Conservation (phyloP, 2,797 vertebrate genomes). For the Pangasius krempfi region DNA sequence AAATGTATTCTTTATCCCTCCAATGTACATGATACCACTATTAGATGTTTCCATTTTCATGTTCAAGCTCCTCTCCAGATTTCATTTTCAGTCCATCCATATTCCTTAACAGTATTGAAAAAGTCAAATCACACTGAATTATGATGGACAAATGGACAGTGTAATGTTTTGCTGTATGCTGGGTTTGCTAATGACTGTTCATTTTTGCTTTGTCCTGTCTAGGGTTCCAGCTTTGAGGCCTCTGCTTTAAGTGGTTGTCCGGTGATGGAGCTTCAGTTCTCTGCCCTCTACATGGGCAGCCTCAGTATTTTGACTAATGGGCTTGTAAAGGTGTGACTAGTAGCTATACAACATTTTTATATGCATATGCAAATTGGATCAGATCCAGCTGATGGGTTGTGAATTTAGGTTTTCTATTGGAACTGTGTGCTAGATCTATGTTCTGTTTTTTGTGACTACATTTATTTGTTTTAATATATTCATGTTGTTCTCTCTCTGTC, state of each 20-base stretch:
- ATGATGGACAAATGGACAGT: too few species aligned
- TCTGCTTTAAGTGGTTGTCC: slow-evolving; percentile 10
- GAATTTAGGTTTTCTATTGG: neutral
- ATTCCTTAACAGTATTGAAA: neutral
- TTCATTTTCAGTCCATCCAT: neutral
- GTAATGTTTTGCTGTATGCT: neutral
- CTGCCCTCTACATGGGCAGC: slow-evolving; percentile 50
- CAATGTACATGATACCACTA: neutral
- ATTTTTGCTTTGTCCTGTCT: neutral
- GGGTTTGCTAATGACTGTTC: neutral
- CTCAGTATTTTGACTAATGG: slow-evolving; percentile 34
- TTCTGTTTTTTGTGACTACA: neutral
- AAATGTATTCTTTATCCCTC: neutral
- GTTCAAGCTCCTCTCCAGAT: neutral
- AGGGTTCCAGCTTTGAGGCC: slow-evolving; percentile 17
- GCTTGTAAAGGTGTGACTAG: slow-evolving; percentile 42
- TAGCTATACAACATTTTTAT: neutral
- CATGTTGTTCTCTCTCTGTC: neutral
- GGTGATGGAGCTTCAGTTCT: slow-evolving; percentile 45
- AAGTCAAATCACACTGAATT: neutral
- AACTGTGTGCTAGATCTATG: neutral
- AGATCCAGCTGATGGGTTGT: neutral
- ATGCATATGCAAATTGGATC: neutral
- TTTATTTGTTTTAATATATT: neutral
- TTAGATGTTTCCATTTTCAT: neutral